Evolutionary conservation across 2,888 invertebrate genomes (phyloP).

Genomic region (Cephalotes varians): DNA sequence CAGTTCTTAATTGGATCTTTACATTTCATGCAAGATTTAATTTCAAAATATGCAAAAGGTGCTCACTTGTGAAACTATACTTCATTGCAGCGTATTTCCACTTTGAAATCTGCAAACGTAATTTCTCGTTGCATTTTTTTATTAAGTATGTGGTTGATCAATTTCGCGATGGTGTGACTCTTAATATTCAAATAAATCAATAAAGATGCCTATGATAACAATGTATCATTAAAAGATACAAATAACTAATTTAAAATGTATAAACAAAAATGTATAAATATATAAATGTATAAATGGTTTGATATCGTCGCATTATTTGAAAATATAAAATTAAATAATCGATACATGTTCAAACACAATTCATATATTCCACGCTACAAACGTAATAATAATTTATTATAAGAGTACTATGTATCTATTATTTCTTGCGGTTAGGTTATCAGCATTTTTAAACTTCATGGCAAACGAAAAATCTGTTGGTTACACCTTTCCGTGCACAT

Average conservation of each 20-base stretch:
- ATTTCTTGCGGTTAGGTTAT: neutral
- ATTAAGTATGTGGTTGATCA: conserved; percentile 20
- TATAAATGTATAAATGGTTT: neutral
- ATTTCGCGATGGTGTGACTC: neutral
- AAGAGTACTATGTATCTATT: no score
- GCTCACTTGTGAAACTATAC: conserved; percentile 19
- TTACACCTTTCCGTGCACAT: conserved; percentile 1
- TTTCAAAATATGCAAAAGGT: conserved; percentile 25
- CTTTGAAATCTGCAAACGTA: neutral
- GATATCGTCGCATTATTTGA: neutral
- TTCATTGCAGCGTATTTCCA: neutral
- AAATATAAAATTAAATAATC: conserved; percentile 24
- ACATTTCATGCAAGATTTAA: conserved; percentile 38
- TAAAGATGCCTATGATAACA: neutral
- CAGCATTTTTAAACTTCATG: conserved; percentile 4
- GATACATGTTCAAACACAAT: neutral
- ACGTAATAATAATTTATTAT: conserved; percentile 13
- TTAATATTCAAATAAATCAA: neutral
- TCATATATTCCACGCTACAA: neutral
- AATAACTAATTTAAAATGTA: conserved; percentile 9
- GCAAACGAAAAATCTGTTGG: neutral
- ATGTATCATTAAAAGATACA: neutral
- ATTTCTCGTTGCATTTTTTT: neutral
- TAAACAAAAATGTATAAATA: neutral
- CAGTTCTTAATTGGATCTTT: conserved; percentile 38